These are phyloP conservation scores for Chironomus striatipennis DNA, from an alignment of 1,140 invertebrate species.

Conservation along the genomic window DNA sequence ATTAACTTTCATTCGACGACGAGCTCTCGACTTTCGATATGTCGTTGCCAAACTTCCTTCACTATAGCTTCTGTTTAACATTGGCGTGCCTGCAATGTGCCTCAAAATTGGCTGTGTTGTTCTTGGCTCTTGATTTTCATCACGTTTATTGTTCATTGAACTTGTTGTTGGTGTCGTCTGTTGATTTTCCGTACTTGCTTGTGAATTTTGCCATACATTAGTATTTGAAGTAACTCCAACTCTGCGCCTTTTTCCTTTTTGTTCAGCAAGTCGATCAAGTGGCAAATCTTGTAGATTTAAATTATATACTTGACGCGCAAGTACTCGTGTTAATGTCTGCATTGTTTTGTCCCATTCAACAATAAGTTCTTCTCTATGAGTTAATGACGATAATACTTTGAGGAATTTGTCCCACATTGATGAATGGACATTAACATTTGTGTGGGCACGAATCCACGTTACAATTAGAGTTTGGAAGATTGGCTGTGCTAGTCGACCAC, in stretches of 20 bases:
- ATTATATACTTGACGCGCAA: slow-evolving; percentile 87
- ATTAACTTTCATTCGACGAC: slow-evolving; percentile 28
- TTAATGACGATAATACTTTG: slow-evolving; percentile 75
- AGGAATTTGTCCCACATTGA: slow-evolving; percentile 94
- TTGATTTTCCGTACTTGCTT: slow-evolving; percentile 29
- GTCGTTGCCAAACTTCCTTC: slow-evolving; percentile 42
- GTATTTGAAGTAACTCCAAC: slow-evolving; percentile 36
- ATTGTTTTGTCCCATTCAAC: slow-evolving; percentile 98
- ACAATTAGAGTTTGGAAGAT: slow-evolving; percentile 95
- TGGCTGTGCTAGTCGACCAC: slow-evolving; percentile 69
- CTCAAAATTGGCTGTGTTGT: background rate
- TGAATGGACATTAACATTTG: slow-evolving; percentile 81
- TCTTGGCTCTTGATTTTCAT: slow-evolving; percentile 26
- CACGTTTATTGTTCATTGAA: slow-evolving; percentile 32
- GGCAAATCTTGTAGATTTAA: slow-evolving; percentile 86
- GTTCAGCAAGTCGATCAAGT: slow-evolving; percentile 73
- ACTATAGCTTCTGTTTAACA: slow-evolving; percentile 43
- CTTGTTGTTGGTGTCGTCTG: slow-evolving; percentile 25
- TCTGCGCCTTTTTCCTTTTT: slow-evolving; percentile 63
- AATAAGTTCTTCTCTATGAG: slow-evolving; percentile 91
- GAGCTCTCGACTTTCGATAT: slow-evolving; percentile 34
- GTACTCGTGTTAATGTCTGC: slow-evolving; percentile 85
- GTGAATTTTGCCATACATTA: slow-evolving; percentile 39
- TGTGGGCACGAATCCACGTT: slow-evolving; percentile 95
- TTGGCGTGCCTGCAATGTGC: slow-evolving; percentile 37